Evolutionary conservation across 1,140 invertebrate species (phyloP), one percentile per base, ranked within the genome.

Genomic region (Ladona fulva): DNA sequence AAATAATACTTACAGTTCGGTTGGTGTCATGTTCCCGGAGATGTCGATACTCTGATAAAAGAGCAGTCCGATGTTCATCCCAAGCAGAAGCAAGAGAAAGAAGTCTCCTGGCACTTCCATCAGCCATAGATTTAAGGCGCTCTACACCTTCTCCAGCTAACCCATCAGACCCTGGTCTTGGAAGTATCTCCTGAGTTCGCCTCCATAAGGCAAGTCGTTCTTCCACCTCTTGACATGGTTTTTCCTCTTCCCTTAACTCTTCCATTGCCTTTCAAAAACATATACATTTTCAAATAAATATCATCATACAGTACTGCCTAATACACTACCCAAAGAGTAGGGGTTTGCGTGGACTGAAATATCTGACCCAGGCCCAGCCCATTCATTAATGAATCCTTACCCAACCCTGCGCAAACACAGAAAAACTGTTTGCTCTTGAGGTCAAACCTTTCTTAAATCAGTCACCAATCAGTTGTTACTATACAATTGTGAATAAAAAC

Each of bases 41-140:
- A 77, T 86, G 83, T 44, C 89, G 82, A 83, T 90, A 91, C 80
- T 91, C 86, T 79, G 90, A 84, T 77, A 92, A 86, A 16, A 93
- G 84, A 19, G 91, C 90, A 59, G 85, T 85, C 80, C 91, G 86
- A 79, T 91, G 89, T 79, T 89, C 87, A 79, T 92, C 90, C 92
- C 92, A 94, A 80, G 93, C 89, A 76, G 86, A 88, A 5, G 89
- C 89, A 79, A 93, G 84, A 79, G 85, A 87, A 12, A 90, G 83
- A 73, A 93, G 82, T 84, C 89, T 87, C 81, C 89, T 87, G 37
- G 87, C 86, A 80, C 87, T 89, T 19, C 85, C 84, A 79, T 92
- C 89, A 25, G 93, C 88, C 7, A 90, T 81, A 76, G 83, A 82
- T 84, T 90, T 86, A 37, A 92, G 81, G 84, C 92, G 92, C 7